Conservation (phyloP, 2,797 vertebrate genomes). For the Mallotus villosus region DNA sequence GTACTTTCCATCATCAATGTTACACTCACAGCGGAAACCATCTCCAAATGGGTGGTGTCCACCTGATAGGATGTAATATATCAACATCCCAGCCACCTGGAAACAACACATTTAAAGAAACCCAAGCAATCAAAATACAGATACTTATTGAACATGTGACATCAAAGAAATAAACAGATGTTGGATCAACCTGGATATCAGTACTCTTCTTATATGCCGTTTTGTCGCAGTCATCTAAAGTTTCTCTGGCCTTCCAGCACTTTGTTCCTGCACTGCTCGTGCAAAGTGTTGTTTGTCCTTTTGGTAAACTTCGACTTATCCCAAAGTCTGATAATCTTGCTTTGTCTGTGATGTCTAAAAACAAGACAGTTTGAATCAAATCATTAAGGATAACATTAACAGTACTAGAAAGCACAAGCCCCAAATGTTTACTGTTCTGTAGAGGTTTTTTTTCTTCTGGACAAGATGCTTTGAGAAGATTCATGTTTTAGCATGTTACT, state of each 20-base stretch:
- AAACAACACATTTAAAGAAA: background rate
- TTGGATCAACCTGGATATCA: constrained; percentile 60
- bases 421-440: too few species aligned
- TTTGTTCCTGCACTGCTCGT: constrained; percentile 60
- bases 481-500: background rate
- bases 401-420: too few species aligned
- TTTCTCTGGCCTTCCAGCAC: constrained; percentile 68
- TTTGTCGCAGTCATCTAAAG: constrained; percentile 22
- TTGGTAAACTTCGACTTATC: constrained; percentile 56
- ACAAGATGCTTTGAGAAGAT: too few species aligned
- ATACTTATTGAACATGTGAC: background rate
- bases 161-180: background rate
- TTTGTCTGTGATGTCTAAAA: constrained; percentile 45
- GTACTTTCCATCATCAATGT: constrained; percentile 49
- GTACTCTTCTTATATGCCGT: constrained; percentile 56
- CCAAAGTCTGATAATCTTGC: constrained; percentile 70
- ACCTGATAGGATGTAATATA: constrained; percentile 66
- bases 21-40: background rate
- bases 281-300: constrained; percentile 43
- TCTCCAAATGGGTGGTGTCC: constrained; percentile 65
- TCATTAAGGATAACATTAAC: background rate
- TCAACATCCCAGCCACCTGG: constrained; percentile 71
- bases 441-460: too few species aligned
- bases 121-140: background rate
- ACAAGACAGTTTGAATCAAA: accelerated